phyloP scores from a whole-genome alignment of 2,888 invertebrate species.

The Serrognathus titanus region DNA sequence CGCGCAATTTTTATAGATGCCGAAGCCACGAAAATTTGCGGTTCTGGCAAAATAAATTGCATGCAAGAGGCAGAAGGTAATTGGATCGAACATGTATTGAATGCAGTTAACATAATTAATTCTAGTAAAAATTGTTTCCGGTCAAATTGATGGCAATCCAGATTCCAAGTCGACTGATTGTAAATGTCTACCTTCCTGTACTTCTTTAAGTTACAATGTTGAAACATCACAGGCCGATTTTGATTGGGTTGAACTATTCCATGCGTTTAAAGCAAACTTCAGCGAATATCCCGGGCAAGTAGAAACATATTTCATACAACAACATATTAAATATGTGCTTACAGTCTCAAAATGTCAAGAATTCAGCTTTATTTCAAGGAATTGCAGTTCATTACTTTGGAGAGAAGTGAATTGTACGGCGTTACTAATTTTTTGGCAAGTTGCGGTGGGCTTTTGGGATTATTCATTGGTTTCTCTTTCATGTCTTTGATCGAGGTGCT shows the following conservation, averaged over 20 bases:
- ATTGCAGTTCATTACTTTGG: constrained; percentile 56
- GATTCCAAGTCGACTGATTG: constrained; percentile 37
- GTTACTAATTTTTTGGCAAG: constrained; percentile 56
- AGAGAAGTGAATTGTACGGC: constrained; percentile 57
- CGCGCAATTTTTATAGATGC: constrained; percentile 50
- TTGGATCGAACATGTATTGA: no score
- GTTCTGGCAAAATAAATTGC: constrained; percentile 55
- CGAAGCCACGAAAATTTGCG: constrained; percentile 56
- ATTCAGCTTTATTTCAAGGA: constrained; percentile 71
- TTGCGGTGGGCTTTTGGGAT: constrained; percentile 57
- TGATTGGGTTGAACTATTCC: constrained; percentile 59
- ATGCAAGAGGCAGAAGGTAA: constrained; percentile 55
- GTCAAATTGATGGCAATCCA: no score
- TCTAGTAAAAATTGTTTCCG: no score
- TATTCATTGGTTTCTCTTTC: constrained; percentile 64
- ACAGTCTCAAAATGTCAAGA: constrained; percentile 56
- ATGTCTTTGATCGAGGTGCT: constrained; percentile 61
- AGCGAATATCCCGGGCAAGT: constrained; percentile 45
- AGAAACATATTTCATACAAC: no score
- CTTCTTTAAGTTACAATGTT: constrained; percentile 67
- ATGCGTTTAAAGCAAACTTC: constrained; percentile 50
- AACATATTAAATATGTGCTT: constrained; percentile 27
- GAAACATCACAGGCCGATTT: constrained; percentile 71
- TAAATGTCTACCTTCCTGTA: constrained; percentile 63
- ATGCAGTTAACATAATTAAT: no score